Conservation (phyloP, 2,888 invertebrate genomes). For the Cylindroiulus punctatus region DNA sequence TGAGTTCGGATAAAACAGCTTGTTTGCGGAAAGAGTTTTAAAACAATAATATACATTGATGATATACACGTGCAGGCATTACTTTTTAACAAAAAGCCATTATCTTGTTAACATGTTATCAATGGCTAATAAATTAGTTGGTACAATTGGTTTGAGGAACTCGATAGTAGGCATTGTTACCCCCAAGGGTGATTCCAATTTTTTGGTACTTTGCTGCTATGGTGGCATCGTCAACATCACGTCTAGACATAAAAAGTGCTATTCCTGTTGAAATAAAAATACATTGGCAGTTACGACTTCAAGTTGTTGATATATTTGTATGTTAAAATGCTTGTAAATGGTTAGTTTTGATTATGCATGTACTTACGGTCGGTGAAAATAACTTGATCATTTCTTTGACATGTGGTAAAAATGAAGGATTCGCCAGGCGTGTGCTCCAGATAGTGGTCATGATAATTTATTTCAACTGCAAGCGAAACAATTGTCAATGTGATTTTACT, state of each 20-base stretch:
- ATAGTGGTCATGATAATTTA: background rate
- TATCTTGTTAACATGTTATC: no score
- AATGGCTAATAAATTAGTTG: background rate
- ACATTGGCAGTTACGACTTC: background rate
- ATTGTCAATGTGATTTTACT: background rate
- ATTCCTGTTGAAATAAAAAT: background rate
- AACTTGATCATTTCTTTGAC: background rate
- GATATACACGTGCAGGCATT: background rate
- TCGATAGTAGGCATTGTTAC: background rate
- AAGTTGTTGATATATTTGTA: no score
- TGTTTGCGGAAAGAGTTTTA: no score
- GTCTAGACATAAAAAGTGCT: background rate
- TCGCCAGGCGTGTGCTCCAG: background rate
- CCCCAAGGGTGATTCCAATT: background rate
- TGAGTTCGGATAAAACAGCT: background rate
- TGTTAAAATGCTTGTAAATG: background rate
- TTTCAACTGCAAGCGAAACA: background rate
- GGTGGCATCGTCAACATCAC: background rate
- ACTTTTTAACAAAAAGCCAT: no score
- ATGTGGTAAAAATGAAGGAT: background rate
- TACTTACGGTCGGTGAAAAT: background rate
- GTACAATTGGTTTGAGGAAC: background rate
- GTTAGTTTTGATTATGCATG: background rate
- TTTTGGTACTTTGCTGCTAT: background rate
- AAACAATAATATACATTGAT: no score